Conservation (phyloP, 2,888 invertebrate genomes). For the Cheilosia variabilis region DNA sequence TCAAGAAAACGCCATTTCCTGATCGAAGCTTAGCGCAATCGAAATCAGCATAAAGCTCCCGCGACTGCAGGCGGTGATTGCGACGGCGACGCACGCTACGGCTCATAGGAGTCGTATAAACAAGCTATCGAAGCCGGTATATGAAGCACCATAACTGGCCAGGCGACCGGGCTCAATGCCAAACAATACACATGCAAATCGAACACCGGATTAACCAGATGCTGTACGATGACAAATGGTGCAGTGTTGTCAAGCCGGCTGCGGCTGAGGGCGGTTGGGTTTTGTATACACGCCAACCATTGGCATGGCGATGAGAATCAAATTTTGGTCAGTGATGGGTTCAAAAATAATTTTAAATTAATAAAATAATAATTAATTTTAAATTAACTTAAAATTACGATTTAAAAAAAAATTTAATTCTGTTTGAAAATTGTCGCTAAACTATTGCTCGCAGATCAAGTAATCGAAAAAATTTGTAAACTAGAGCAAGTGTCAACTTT, state of each 20-base stretch:
- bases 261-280: slow-evolving; percentile 1
- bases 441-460: too few relatives aligned
- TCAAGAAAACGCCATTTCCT: slow-evolving; percentile 49
- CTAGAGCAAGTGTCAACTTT: too few relatives aligned
- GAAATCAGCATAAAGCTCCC: slow-evolving; percentile 55
- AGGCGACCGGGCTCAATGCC: slow-evolving; percentile 65
- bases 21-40: slow-evolving; percentile 29
- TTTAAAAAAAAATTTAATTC: too few relatives aligned
- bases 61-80: slow-evolving; percentile 23
- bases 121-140: slow-evolving; percentile 41
- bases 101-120: slow-evolving; percentile 39
- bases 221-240: slow-evolving; percentile 47
- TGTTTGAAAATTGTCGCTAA: too few relatives aligned
- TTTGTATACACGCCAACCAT: background rate
- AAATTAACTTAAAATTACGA: too few relatives aligned
- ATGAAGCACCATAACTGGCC: slow-evolving; percentile 51
- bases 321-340: background rate
- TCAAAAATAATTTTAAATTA: too few relatives aligned
- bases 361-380: too few relatives aligned
- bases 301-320: background rate
- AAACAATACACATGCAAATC: slow-evolving; percentile 59
- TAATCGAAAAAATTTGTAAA: too few relatives aligned
- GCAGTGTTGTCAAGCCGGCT: slow-evolving; percentile 47
- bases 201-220: slow-evolving; percentile 63
- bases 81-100: slow-evolving; percentile 14